A percentile compares a stretch with the other conserved stretches of the same genome.
Evolutionary conservation across 2,888 invertebrate species (phyloP).

Genomic region (Erpobdella octoculata): DNA sequence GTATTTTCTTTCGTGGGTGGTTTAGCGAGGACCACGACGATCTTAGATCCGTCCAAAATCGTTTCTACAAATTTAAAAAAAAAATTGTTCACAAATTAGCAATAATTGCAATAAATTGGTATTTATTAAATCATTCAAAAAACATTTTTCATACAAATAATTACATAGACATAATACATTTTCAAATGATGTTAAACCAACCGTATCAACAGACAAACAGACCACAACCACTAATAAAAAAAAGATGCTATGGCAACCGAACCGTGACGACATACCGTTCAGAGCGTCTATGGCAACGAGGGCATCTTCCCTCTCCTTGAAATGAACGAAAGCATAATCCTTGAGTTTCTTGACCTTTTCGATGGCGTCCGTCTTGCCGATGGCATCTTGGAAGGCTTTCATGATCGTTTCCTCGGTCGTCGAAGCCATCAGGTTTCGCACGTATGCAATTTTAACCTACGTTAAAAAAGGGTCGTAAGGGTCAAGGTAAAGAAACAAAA

Average conservation of each 20-base stretch:
- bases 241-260: no score
- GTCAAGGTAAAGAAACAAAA: not conserved
- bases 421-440: conserved; percentile 62
- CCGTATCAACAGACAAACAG: not conserved
- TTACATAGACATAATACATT: no score
- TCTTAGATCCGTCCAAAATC: conserved; percentile 47
- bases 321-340: conserved; percentile 72
- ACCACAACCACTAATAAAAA: no score
- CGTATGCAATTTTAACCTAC: conserved; percentile 70
- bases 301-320: conserved; percentile 61
- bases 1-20: conserved; percentile 51
- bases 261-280: conserved; percentile 47
- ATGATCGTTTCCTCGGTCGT: conserved; percentile 57
- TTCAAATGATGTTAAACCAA: not conserved
- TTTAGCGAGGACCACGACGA: conserved; percentile 54
- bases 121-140: no score
- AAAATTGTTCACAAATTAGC: no score
- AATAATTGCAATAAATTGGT: no score
- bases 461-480: not conserved
- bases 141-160: no score
- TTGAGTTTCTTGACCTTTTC: conserved; percentile 28
- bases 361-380: conserved; percentile 39
- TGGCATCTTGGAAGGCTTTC: conserved; percentile 52
- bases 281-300: conserved; percentile 45
- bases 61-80: no score